Evolutionary conservation across 2,888 invertebrate species (phyloP).

Genomic region (Hydraecia micacea): DNA sequence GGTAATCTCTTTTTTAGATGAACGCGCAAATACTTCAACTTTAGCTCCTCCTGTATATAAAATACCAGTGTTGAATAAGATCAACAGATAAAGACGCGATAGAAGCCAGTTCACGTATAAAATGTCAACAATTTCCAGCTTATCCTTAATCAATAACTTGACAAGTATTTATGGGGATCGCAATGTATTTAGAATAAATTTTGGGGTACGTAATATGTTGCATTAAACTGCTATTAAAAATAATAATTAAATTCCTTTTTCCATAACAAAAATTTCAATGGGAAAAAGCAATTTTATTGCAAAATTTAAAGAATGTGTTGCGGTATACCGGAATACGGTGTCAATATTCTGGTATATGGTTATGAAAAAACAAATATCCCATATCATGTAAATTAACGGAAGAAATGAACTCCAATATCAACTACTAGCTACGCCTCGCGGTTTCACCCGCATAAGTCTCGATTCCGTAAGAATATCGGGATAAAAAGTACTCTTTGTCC

Average conservation of each 20-base stretch:
- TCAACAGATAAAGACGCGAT: conserved; percentile 19
- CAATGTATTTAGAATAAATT: conserved; percentile 59
- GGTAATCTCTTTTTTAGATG: neutral
- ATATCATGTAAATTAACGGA: neutral
- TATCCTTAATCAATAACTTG: conserved; percentile 63
- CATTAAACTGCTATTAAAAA: neutral
- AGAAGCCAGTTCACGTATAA: conserved; percentile 28
- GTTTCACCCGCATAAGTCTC: neutral
- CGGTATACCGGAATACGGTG: neutral
- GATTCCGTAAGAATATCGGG: too few relatives aligned
- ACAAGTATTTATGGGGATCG: conserved; percentile 63
- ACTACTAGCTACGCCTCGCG: neutral
- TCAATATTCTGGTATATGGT: neutral
- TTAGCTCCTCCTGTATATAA: neutral
- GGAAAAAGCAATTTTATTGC: neutral
- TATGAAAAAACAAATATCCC: neutral
- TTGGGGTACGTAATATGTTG: conserved; percentile 56
- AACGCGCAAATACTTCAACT: neutral
- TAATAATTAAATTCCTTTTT: neutral
- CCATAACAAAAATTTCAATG: neutral
- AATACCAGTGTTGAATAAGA: conserved; percentile 16
- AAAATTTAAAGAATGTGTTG: neutral
- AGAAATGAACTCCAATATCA: neutral
- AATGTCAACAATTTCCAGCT: conserved; percentile 58
- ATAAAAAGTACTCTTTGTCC: too few relatives aligned